A percentile compares a stretch with the other conserved stretches of the same genome.
Evolutionary conservation across 2,797 vertebrate genomes (phyloP).

Genomic region (Notoglanidium macrostoma): DNA sequence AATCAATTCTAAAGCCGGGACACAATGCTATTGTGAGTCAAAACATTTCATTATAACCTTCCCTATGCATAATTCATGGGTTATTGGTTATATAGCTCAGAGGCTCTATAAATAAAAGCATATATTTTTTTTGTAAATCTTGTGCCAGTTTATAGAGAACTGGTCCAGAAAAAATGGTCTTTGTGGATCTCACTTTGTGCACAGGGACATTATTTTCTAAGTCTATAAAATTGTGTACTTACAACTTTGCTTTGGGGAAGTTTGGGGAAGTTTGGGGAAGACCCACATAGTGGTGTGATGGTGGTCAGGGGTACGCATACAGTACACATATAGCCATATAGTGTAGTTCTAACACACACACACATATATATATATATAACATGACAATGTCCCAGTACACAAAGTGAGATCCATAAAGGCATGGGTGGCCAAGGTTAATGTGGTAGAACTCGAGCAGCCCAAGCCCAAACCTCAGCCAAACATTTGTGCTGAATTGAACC

Average conservation of each 20-base stretch:
- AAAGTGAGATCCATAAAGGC: neutral
- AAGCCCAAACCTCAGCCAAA: neutral
- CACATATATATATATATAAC: no score
- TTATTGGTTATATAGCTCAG: neutral
- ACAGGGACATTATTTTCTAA: no score
- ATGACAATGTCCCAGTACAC: neutral
- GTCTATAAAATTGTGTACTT: no score
- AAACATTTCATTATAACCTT: neutral
- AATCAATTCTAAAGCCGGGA: neutral
- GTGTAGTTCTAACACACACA: no score
- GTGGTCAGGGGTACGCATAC: no score
- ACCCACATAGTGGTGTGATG: no score
- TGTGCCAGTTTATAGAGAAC: neutral
- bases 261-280: no score
- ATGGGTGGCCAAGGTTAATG: neutral
- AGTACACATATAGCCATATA: no score
- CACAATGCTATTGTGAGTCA: neutral
- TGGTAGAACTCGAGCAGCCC: neutral
- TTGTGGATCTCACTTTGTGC: no score
- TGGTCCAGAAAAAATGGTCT: no score
- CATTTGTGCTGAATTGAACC: neutral
- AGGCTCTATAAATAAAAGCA: neutral
- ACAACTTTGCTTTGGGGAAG: no score
- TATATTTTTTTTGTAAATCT: neutral
- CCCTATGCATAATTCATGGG: neutral